phyloP scores from a whole-genome alignment of 2,797 vertebrate species.

The Trematomus bernacchii region DNA sequence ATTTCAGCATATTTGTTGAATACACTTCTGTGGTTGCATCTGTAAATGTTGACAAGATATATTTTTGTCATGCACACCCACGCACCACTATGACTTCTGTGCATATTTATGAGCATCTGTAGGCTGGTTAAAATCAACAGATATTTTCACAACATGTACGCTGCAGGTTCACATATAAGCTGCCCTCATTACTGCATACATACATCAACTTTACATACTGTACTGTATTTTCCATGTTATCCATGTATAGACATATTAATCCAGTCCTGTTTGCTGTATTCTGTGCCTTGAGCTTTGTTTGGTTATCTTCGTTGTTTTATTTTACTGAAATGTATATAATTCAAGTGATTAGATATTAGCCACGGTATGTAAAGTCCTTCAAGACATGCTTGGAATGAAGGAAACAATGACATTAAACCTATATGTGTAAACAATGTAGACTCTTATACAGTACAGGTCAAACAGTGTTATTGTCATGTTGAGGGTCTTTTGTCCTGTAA shows the following conservation, averaged over 20 bases:
- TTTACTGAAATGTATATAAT: not conserved
- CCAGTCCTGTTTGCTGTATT: not conserved
- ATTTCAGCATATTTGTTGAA: not conserved
- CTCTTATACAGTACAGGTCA: not conserved
- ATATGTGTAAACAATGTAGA: constrained; percentile 22
- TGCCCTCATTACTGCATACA: not conserved
- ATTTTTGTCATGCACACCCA: constrained; percentile 21
- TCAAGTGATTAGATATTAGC: constrained; percentile 1
- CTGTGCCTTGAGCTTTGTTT: not conserved
- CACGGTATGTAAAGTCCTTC: not conserved
- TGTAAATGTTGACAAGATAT: constrained; percentile 21
- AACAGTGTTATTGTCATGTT: not conserved
- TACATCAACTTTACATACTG: not conserved
- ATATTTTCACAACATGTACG: constrained; percentile 3
- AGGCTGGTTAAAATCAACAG: constrained; percentile 16
- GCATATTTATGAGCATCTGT: constrained; percentile 47
- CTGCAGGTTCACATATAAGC: not conserved
- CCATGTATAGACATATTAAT: not conserved
- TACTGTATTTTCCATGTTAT: not conserved
- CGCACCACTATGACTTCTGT: not conserved
- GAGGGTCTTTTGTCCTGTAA: not conserved
- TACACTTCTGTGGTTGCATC: constrained; percentile 1
- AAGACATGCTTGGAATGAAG: not conserved
- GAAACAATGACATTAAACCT: constrained; percentile 19
- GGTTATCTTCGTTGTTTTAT: not conserved